phyloP scores from a whole-genome alignment of 2,888 invertebrate species.

The Lasioglossum marginatum region DNA sequence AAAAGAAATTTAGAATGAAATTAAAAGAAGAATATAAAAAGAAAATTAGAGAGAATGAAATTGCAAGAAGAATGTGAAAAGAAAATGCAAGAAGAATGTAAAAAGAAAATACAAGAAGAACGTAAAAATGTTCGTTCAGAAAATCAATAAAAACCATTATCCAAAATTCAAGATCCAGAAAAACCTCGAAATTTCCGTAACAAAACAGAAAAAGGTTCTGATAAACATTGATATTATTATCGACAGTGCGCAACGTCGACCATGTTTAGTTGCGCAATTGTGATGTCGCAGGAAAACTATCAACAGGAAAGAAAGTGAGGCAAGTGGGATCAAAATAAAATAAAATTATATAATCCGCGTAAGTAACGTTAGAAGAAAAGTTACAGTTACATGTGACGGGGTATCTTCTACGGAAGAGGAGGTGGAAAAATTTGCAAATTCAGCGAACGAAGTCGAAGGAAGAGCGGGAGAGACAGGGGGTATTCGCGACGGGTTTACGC shows the following conservation, averaged over 20 bases:
- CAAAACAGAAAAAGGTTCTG: not conserved
- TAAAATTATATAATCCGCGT: not conserved
- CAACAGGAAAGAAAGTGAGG: conserved; percentile 2
- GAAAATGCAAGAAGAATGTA: no score
- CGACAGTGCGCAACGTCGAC: not conserved
- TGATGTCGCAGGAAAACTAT: not conserved
- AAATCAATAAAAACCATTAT: not conserved
- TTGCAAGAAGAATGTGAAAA: no score
- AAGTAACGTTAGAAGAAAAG: not conserved
- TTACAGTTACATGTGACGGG: not conserved
- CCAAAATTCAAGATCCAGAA: not conserved
- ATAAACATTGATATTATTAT: not conserved
- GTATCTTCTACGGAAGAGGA: not conserved
- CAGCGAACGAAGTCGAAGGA: not conserved
- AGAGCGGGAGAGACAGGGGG: no score
- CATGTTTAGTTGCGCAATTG: not conserved
- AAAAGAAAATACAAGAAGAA: no score
- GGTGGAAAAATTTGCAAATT: not conserved
- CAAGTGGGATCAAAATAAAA: not conserved
- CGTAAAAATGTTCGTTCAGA: not conserved
- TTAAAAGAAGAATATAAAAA: no score
- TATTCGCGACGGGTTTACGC: conserved; percentile 1
- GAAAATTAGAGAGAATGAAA: no score
- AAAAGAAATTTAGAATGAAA: no score
- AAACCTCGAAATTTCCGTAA: not conserved